A percentile compares a stretch with the other conserved stretches of the same genome.
phyloP scores from a whole-genome alignment of 2,113 vertebrate genomes.

The Nymphicus hollandicus region DNA sequence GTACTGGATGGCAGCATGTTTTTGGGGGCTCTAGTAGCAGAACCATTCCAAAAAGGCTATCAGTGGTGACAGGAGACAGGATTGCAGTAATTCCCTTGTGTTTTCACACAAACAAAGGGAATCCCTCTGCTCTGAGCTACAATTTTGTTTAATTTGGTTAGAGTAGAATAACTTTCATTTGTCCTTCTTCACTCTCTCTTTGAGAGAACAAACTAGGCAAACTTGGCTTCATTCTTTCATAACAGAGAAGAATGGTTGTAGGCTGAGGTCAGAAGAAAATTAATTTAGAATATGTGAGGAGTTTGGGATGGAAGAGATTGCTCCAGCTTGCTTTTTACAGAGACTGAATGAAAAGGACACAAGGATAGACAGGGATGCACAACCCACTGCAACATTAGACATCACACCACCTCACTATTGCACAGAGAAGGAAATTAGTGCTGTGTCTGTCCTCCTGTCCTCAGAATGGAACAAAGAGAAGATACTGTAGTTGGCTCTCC shows the following conservation, averaged over 20 bases:
- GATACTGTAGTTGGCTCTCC: background rate
- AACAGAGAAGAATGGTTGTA: background rate
- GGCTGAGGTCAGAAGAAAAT: background rate
- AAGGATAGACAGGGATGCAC: background rate
- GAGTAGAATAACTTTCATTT: background rate
- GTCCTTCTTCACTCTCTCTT: background rate
- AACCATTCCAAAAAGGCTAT: background rate
- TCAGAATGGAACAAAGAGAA: background rate
- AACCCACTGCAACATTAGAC: background rate
- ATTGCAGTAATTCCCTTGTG: background rate
- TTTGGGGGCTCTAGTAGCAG: background rate
- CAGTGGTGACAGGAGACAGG: background rate
- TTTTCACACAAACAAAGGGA: background rate
- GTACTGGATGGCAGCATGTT: fast-evolving
- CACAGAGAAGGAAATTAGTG: background rate
- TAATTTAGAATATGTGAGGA: background rate
- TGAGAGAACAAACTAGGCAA: background rate
- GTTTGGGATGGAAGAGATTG: background rate
- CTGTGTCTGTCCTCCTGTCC: background rate
- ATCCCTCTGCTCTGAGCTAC: background rate
- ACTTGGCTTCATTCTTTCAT: background rate
- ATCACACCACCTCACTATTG: background rate
- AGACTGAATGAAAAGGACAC: background rate
- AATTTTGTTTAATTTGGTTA: background rate
- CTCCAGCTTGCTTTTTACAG: background rate